phyloP scores from a whole-genome alignment of 2,113 vertebrate species.

The Picathartes gymnocephalus region DNA sequence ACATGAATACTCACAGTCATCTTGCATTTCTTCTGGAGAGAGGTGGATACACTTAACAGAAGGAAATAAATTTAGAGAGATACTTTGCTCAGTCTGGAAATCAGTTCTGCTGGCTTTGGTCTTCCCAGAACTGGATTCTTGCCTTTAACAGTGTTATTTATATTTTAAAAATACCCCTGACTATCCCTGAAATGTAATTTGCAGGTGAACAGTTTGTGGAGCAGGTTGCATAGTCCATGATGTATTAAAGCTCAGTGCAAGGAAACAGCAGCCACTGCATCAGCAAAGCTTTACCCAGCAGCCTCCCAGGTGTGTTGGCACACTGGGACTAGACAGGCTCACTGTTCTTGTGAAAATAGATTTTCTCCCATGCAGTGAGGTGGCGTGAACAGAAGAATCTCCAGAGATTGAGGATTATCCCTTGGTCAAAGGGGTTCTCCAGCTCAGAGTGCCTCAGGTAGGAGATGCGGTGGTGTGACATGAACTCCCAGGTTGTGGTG shows the following conservation, averaged over 20 bases:
- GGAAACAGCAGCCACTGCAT: not conserved
- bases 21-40: not conserved
- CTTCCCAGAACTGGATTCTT: not conserved
- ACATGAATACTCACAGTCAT: not conserved
- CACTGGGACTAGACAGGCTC: conserved; percentile 66
- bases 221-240: not conserved
- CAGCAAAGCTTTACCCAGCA: not conserved
- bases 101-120: not conserved
- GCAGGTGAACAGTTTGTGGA: not conserved
- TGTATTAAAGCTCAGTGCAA: not conserved
- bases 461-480: conserved; percentile 89
- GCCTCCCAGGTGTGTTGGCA: not conserved
- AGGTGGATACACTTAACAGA: not conserved
- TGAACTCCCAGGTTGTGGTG: conserved; percentile 97
- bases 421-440: conserved; percentile 90
- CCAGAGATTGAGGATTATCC: conserved; percentile 85
- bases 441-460: conserved; percentile 85
- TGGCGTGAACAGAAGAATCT: conserved; percentile 89
- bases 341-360: conserved; percentile 79
- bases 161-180: not conserved
- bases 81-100: not conserved
- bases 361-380: conserved; percentile 84
- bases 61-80: not conserved
- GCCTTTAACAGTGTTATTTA: not conserved
- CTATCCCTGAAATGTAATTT: not conserved